Conservation (phyloP, 1,140 invertebrate genomes). For the Aphidius gifuensis region DNA sequence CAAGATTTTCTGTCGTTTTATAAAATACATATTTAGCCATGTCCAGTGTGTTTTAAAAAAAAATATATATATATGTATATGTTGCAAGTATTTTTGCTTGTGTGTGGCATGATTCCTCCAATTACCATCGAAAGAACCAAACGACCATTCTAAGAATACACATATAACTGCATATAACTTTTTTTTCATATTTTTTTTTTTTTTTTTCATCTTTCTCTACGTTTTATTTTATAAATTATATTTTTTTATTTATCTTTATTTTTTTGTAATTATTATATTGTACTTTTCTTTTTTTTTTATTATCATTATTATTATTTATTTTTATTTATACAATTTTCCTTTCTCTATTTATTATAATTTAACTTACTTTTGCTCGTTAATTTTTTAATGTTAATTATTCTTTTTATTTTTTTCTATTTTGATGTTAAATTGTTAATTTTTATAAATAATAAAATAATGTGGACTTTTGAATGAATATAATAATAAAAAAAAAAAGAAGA, state of each 20-base stretch:
- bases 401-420: too few species aligned
- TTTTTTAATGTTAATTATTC: too few species aligned
- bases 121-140: constrained; percentile 6
- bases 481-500: constrained; percentile 27
- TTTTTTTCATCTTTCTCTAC: neutral
- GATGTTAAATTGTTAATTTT: too few species aligned
- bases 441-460: too few species aligned
- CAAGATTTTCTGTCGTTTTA: too few species aligned
- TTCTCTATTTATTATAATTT: too few species aligned
- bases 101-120: constrained; percentile 6
- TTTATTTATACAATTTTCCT: too few species aligned
- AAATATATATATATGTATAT: neutral
- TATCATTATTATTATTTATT: too few species aligned
- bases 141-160: constrained; percentile 5
- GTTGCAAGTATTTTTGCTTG: constrained; percentile 3
- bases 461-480: constrained; percentile 24
- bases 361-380: too few species aligned
- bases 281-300: too few species aligned
- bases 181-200: neutral
- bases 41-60: neutral
- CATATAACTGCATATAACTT: neutral
- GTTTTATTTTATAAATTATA: neutral
- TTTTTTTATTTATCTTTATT: too few species aligned
- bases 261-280: too few species aligned
- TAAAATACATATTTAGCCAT: neutral